Evolutionary conservation across 2,113 vertebrate species (phyloP).

Genomic region (Marmota monax): DNA sequence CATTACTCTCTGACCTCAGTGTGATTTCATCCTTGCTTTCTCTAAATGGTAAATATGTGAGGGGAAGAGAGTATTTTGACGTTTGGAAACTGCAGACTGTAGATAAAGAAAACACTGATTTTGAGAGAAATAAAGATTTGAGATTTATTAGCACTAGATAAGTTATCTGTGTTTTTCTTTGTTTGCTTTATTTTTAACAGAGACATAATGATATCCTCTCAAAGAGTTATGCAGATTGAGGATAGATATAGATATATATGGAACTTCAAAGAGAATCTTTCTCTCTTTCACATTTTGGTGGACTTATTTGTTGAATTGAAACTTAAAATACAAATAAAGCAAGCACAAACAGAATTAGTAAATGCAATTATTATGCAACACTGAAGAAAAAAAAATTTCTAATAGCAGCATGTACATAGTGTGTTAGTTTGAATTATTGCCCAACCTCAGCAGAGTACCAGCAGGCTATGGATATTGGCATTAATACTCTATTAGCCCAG

Average conservation of each 20-base stretch:
- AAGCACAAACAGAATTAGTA: background rate
- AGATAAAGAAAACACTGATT: background rate
- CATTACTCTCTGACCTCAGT: background rate
- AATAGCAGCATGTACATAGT: background rate
- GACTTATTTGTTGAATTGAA: background rate
- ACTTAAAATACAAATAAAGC: background rate
- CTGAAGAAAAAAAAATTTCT: background rate
- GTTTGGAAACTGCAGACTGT: background rate
- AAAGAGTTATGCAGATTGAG: background rate
- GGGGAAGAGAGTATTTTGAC: background rate
- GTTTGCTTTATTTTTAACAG: slow-evolving; percentile 21
- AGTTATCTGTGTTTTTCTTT: background rate
- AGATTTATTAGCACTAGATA: background rate
- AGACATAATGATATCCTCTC: background rate
- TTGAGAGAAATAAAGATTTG: background rate
- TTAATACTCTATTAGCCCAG: background rate
- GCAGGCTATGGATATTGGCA: background rate
- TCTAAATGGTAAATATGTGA: background rate
- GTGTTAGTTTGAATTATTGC: background rate
- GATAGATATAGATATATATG: background rate
- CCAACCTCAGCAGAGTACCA: background rate
- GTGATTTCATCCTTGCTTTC: background rate
- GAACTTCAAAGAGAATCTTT: background rate
- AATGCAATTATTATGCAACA: background rate
- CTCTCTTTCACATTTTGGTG: background rate